Base-by-base conservation (phyloP, 2,113 vertebrate species). In the Tonatia bakeri region DNA sequence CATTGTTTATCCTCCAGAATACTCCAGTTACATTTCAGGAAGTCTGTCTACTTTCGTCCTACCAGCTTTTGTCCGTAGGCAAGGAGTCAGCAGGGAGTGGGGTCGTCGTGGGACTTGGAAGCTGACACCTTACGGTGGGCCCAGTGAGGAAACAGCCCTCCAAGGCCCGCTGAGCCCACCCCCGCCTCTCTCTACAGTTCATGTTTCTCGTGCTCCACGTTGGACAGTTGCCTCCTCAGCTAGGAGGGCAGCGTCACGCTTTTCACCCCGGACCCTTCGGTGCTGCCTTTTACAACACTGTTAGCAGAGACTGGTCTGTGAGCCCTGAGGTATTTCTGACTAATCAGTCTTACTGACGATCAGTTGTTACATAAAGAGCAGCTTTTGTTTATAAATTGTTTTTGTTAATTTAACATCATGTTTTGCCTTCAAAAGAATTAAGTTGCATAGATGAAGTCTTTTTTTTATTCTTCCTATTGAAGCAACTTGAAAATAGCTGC, bases 221-320 rank as follows among this genome's bases (percentile, higher is more conserved):
- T 22, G 45, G 52, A 36, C 36, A 12, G 24, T 40, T 9, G 4
- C 17, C 7, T 47, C 40, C 2, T 36, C 14, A n/a, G 54, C 31
- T 2, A 11, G 38, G 16, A 47, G 2, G 54, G 52, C 9, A 56
- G 6, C 33, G 31, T 38, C 26, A 14, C 28, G 13, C 15, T 33
- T n/a, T 54, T 45, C 52, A 17, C 13, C 1, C 6, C 0, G 0
- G 13, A 19, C 40, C 14, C 61, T 84, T 69, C 33, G 1, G 0
- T 16, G 9, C n/a, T 28, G 2, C 5, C 2, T 0, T 77, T 47
- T 3, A 14, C 7, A 22, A 28, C 61, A 7, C 50, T 5, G n/a
- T 50, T 24, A 22, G n/a, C 43, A 19, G 54, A n/a, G 45, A 3
- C 31, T 7, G 6, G 10, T 26, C 19, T 38, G 12, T 14, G 43